Evolutionary conservation across 2,888 invertebrate genomes (phyloP).

Genomic region (Cordilura impudica): DNA sequence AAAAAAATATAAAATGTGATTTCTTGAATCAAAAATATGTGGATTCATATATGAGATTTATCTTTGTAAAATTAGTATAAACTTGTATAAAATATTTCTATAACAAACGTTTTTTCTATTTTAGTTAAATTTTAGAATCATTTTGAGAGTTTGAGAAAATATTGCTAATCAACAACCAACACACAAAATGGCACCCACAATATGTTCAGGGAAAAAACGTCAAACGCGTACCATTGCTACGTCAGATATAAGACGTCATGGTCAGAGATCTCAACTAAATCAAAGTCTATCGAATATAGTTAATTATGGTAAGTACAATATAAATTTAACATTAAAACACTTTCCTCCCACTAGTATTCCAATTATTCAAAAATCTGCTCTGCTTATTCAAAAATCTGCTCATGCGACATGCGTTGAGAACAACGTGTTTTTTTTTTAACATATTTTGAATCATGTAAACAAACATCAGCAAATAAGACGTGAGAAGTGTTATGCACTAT

Average conservation of each 20-base stretch:
- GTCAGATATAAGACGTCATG: slow-evolving; percentile 41
- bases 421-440: slow-evolving; percentile 30
- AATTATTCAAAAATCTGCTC: background rate
- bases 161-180: background rate
- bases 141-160: background rate
- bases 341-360: no score
- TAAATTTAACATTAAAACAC: background rate
- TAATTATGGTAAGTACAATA: slow-evolving; percentile 67
- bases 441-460: background rate
- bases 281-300: slow-evolving; percentile 64
- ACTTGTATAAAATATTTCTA: no score
- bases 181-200: slow-evolving; percentile 75
- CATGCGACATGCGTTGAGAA: slow-evolving; percentile 13
- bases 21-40: no score
- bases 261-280: slow-evolving; percentile 38
- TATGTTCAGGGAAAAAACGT: slow-evolving; percentile 74
- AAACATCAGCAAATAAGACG: background rate
- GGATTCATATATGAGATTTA: no score
- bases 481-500: background rate
- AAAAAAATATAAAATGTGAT: no score
- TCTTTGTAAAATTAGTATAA: no score
- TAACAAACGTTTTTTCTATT: background rate
- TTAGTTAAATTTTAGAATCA: background rate
- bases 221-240: slow-evolving; percentile 66
- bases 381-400: background rate